phyloP scores from a whole-genome alignment of 2,113 vertebrate species.

The Zosterops pallidus region DNA sequence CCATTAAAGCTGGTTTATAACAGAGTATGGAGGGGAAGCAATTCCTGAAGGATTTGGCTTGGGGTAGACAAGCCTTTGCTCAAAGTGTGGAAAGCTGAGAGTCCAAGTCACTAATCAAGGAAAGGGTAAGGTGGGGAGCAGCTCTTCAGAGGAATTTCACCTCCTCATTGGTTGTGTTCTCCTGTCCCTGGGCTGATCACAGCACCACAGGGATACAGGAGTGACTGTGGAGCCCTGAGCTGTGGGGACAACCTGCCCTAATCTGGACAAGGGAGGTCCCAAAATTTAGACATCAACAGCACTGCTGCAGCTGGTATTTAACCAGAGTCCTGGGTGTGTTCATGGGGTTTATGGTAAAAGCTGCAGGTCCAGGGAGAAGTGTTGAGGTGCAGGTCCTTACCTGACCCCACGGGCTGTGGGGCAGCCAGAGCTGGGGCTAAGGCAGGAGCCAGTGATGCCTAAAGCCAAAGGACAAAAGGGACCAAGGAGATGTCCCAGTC shows the following conservation, averaged over 20 bases:
- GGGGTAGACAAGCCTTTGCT: not conserved
- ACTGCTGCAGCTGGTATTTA: not conserved
- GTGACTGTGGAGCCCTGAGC: not conserved
- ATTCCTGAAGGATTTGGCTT: not conserved
- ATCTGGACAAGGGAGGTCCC: not conserved
- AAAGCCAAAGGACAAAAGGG: not conserved
- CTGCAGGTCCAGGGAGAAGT: not conserved
- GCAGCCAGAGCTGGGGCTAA: not conserved
- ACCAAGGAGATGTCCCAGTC: not conserved
- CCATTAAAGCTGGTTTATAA: not conserved
- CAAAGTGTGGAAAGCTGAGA: not conserved
- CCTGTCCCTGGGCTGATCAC: not conserved
- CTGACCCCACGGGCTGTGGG: fast-evolving
- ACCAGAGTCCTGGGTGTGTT: not conserved
- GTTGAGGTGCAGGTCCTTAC: fast-evolving
- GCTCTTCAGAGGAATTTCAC: not conserved
- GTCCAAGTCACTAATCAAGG: not conserved
- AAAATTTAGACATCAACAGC: not conserved
- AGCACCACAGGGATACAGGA: not conserved
- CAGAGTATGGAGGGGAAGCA: not conserved
- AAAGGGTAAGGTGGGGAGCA: not conserved
- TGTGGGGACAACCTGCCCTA: not conserved
- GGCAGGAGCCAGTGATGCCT: not conserved
- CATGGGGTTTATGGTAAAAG: not conserved
- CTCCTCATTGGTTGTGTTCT: not conserved